Base-by-base conservation (phyloP, 1,140 invertebrate species). In the Drosophila tsacasi region DNA sequence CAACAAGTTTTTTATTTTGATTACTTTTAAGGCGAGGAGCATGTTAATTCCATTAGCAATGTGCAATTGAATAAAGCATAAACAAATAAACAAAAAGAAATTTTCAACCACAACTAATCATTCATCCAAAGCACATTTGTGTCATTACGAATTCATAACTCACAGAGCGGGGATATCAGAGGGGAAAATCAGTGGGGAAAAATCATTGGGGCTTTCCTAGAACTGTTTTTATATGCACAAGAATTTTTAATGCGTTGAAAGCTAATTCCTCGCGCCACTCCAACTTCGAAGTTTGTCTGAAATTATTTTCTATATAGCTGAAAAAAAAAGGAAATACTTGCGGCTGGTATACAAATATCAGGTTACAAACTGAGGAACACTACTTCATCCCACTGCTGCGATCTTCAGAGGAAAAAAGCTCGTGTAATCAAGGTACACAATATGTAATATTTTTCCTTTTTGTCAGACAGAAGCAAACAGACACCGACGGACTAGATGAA, bases 71-170 rank as follows among this genome's bases (percentile, higher is more conserved):
- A 66, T 62, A 42, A 72, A 54, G 40, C 12, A 52, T 49, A 57
- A 49, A 42, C 40, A 46, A 9, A 7, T 61, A 77, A 62, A 57
- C 32, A 35, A 58, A 60, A 44, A 62, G 35, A 44, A 74, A 65
- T 46, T 25, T 49, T 27, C 32, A 65, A 32, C 35, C 35, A 76
- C 66, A 79, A 78, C 63, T 64, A 76, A 67, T 81, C 46, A 61
- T 54, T 55, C 17, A 71, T 37, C 50, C 60, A 35, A 68, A 21
- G 64, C 77, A 76, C 37, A 77, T 39, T 54, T 71, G 30, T 52
- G 30, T 49, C 54, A 68, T 78, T 86, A 76, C 10, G 54, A 52
- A 79, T 85, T 78, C 83, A 85, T 61, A 82, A 75, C 62, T 77
- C 69, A 76, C 21, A 44, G 32, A 19, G 9, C 1, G n/a, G 40